Percentiles rank a stretch among this genome's conserved stretches.
These are phyloP conservation scores for Cryptus viduatorius DNA, from an alignment of 2,888 invertebrate genomes.

Conservation along the genomic window DNA sequence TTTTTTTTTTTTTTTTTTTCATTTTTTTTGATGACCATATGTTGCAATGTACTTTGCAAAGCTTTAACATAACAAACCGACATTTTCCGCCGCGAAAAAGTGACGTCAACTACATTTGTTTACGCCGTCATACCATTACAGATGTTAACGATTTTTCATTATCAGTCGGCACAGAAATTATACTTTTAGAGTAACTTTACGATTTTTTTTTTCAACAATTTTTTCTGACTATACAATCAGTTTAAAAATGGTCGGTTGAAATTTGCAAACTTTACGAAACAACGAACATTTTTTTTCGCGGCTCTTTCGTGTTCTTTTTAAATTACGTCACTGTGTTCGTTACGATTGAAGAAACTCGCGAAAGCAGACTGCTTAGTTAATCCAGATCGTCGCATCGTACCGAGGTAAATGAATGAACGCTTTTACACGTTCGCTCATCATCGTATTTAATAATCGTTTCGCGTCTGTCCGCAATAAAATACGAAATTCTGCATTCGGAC, in stretches of 20 bases:
- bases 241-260: not conserved
- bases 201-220: not conserved
- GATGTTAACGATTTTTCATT: too few species aligned
- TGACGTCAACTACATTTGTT: too few species aligned
- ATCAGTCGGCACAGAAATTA: too few species aligned
- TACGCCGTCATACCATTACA: too few species aligned
- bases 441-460: conserved; percentile 23
- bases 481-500: conserved; percentile 1
- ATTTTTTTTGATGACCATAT: too few species aligned
- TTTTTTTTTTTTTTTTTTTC: too few species aligned
- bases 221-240: not conserved
- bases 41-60: too few species aligned
- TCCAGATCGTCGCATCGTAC: not conserved
- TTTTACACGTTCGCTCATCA: not conserved
- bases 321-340: not conserved
- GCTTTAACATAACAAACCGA: too few species aligned
- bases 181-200: too few species aligned
- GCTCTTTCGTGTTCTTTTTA: not conserved
- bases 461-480: not conserved
- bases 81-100: too few species aligned
- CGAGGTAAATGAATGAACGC: conserved; percentile 1
- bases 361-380: conserved; percentile 4
- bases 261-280: not conserved
- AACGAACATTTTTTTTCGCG: not conserved
- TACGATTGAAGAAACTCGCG: not conserved